Conservation (phyloP, 2,797 vertebrate species). For the Falco cherrug region DNA sequence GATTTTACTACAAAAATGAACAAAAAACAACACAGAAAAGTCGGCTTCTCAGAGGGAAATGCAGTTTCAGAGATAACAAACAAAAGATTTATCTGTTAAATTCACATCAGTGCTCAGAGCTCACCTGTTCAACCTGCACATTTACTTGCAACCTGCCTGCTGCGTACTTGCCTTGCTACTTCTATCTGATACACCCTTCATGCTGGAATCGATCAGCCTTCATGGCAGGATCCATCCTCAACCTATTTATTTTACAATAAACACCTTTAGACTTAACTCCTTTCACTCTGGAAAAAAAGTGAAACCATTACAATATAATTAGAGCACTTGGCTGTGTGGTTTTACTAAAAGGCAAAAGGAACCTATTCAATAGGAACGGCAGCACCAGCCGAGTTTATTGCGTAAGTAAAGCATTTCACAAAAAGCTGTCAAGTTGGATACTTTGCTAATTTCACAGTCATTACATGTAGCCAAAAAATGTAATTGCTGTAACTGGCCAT, state of each 20-base stretch:
- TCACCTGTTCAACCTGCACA: neutral
- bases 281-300: neutral
- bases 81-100: neutral
- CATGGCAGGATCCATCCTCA: neutral
- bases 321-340: neutral
- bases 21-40: neutral
- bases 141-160: neutral
- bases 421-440: neutral
- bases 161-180: neutral
- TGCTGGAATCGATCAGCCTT: neutral
- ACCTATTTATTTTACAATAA: neutral
- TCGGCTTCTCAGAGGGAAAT: neutral
- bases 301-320: neutral
- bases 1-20: neutral
- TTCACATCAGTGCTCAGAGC: neutral
- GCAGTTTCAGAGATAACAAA: neutral
- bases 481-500: neutral
- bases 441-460: neutral
- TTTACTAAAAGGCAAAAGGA: neutral
- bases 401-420: neutral
- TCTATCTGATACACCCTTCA: neutral
- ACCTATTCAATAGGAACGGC: neutral
- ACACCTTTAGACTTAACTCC: neutral
- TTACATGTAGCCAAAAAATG: neutral
- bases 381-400: neutral